phyloP scores from a whole-genome alignment of 2,113 vertebrate species.

The Anarhynchus alexandrinus region DNA sequence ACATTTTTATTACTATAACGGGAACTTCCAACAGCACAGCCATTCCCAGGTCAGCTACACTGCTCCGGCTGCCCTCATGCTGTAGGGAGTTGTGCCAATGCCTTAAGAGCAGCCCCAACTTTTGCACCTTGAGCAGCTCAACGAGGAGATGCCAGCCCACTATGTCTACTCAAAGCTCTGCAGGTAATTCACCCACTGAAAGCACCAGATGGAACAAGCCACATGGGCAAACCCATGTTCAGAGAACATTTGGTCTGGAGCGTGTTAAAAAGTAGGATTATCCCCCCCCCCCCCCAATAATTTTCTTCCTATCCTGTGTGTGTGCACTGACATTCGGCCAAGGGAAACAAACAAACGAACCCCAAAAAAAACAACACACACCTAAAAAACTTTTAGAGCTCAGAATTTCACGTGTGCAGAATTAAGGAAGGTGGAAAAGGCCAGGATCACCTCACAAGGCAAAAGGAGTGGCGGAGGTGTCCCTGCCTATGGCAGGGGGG shows the following conservation, averaged over 20 bases:
- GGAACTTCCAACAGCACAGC: constrained; percentile 25
- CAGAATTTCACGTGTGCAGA: not conserved
- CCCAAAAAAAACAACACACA: not conserved
- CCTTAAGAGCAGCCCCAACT: not conserved
- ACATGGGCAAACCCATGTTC: not conserved
- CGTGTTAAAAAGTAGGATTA: not conserved
- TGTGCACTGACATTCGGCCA: not conserved
- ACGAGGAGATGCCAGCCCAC: not conserved
- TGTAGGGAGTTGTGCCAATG: not conserved
- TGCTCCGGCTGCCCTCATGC: not conserved
- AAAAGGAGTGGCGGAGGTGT: not conserved
- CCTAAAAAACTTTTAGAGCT: not conserved
- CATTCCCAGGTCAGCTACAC: not conserved
- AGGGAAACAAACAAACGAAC: not conserved
- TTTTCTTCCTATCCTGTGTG: not conserved
- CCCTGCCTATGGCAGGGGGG: too few species aligned
- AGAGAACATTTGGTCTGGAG: not conserved
- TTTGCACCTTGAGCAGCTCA: not conserved
- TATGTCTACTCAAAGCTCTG: not conserved
- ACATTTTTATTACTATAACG: not conserved
- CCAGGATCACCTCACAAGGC: not conserved
- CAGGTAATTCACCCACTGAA: not conserved
- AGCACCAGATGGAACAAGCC: not conserved
- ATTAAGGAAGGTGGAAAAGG: not conserved
- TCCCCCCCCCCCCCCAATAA: too few species aligned